Percentiles rank a stretch among this genome's conserved stretches.
phyloP scores from a whole-genome alignment of 64 coral and sea anemone species.

The Exaiptasia diaphana region DNA sequence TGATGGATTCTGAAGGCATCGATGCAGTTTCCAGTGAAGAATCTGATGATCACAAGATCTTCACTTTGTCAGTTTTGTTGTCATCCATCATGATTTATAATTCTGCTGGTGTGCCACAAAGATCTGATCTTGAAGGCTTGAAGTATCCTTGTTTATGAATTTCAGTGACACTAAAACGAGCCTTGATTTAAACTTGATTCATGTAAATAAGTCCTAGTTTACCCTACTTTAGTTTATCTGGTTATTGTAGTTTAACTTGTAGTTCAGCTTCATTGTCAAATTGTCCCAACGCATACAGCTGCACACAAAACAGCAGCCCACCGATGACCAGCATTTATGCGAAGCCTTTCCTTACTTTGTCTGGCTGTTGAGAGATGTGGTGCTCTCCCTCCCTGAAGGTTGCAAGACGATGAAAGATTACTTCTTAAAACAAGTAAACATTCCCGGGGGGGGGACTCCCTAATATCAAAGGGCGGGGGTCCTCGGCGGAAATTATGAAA shows the following conservation, averaged over 20 bases:
- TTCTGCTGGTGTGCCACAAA: slow-evolving; percentile 24
- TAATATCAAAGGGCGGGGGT: too few species aligned
- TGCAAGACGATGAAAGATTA: slow-evolving; percentile 64
- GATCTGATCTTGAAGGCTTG: slow-evolving; percentile 18
- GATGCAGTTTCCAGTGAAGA: neutral
- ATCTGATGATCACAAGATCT: slow-evolving; percentile 30
- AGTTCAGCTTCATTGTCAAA: slow-evolving; percentile 66
- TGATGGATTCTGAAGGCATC: slow-evolving; percentile 49
- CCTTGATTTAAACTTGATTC: too few species aligned
- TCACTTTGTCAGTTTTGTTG: slow-evolving; percentile 35
- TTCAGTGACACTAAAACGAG: too few species aligned
- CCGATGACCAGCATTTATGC: slow-evolving; percentile 46
- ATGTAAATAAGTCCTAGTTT: too few species aligned
- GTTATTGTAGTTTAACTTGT: too few species aligned
- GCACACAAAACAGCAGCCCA: slow-evolving; percentile 29
- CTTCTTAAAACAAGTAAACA: slow-evolving; percentile 66
- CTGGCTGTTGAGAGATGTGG: slow-evolving; percentile 75
- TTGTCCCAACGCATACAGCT: slow-evolving; percentile 81
- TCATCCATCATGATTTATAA: slow-evolving; percentile 50
- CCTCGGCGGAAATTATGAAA: too few species aligned
- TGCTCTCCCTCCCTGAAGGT: slow-evolving; percentile 51
- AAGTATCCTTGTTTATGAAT: slow-evolving; percentile 60
- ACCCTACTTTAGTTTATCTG: too few species aligned
- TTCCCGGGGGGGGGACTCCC: too few species aligned
- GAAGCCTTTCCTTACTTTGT: slow-evolving; percentile 71